Evolutionary conservation across 1,140 invertebrate species (phyloP), one percentile per base, ranked within the genome.

Genomic region (Pogonus chalceus): DNA sequence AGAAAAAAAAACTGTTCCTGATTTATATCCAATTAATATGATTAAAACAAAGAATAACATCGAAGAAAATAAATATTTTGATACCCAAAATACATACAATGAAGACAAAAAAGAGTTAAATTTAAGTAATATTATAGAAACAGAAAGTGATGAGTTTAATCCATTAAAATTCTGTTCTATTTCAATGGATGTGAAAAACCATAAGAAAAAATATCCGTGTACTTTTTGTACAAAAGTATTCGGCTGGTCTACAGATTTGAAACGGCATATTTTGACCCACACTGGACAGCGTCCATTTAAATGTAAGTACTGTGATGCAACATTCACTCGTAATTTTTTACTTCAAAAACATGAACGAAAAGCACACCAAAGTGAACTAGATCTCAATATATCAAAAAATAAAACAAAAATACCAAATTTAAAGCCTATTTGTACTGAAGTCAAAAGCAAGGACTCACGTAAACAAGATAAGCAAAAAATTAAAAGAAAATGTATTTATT

Each of bases 231-330:
- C 23, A 14, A 69, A 66, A 58, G 55, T 60, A 37, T 70, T 70
- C 56, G 67, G 67, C 20, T 70, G 68, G 68, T 63, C 67, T 2
- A 70, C 68, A 14, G 68, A 70, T 57, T 56, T 70, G 16, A 72
- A 58, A 35, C 54, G 63, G 24, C 58, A 59, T 46, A 46, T 54
- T 22, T 46, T 49, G 20, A 55, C 35, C 20, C 58, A 57, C n/a
- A 55, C 58, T 1, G 53, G 53, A n/a, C 55, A 59, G 37, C 20
- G 53, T 21, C 53, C 53, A 12, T 60, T 58, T 49, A 50, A 58
- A 48, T 60, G 58, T 39, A 23, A 46, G n/a, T 20, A 22, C 2
- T 60, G 58, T 54, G 26, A 53, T 43, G 52, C 35, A 10, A 53
- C 16, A 23, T 58, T 55, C 56, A 70, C 69, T 9, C 58, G 69